A percentile compares a stretch with the other conserved stretches of the same genome.
phyloP scores from a whole-genome alignment of 1,140 invertebrate genomes.

The Caerostris darwini region DNA sequence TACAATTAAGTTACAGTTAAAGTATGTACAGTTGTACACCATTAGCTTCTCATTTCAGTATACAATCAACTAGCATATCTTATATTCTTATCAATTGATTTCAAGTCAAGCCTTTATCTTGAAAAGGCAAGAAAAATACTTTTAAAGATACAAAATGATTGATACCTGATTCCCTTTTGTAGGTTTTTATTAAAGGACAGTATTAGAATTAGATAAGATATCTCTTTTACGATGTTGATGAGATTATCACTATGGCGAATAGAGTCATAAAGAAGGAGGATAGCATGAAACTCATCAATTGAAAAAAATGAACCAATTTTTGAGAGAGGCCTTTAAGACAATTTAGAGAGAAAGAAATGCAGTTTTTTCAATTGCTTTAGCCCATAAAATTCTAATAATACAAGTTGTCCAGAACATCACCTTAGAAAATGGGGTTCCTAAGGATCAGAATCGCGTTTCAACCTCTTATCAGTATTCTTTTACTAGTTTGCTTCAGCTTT shows the following conservation, averaged over 20 bases:
- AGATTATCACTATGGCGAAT: not conserved
- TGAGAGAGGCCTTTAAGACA: slow-evolving; percentile 37
- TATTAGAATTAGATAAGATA: not conserved
- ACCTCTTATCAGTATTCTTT: slow-evolving; percentile 26
- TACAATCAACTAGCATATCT: too few relatives aligned
- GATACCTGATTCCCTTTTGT: not conserved
- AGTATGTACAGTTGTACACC: too few relatives aligned
- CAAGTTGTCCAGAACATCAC: not conserved
- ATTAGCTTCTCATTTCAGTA: too few relatives aligned
- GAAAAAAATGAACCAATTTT: slow-evolving; percentile 28
- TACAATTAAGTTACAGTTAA: too few relatives aligned
- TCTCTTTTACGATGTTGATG: slow-evolving; percentile 15
- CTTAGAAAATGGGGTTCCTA: not conserved
- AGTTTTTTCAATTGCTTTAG: not conserved
- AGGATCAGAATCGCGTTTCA: not conserved
- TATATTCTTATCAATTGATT: too few relatives aligned
- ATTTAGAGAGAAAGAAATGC: not conserved
- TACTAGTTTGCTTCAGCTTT: not conserved
- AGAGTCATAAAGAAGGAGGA: not conserved
- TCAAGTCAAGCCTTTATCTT: too few relatives aligned
- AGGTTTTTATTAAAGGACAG: not conserved
- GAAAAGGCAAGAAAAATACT: too few relatives aligned
- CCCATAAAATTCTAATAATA: slow-evolving; percentile 28
- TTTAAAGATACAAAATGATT: too few relatives aligned
- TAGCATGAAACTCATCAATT: not conserved